These are phyloP conservation scores for Lanius ludovicianus DNA, from an alignment of 2,113 vertebrate genomes.

Conservation along the genomic window DNA sequence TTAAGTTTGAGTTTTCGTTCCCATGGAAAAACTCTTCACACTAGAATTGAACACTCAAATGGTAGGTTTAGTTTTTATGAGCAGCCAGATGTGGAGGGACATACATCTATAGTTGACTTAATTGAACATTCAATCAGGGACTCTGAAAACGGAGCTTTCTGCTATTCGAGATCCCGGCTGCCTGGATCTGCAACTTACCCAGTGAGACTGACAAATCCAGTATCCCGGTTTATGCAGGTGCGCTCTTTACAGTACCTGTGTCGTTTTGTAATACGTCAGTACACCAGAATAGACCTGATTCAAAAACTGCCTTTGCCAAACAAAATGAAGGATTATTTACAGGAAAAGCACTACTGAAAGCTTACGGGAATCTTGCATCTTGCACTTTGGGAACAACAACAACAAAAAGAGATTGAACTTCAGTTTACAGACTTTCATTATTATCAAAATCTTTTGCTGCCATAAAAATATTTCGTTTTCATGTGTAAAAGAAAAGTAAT, in stretches of 20 bases:
- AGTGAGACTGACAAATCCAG: constrained; percentile 93
- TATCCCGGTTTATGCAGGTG: constrained; percentile 99
- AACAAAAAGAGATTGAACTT: constrained; percentile 79
- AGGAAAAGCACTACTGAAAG: constrained; percentile 99
- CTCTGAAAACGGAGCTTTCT: constrained; percentile 98
- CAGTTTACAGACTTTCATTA: constrained; percentile 89
- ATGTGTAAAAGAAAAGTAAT: constrained; percentile 67
- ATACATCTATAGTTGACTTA: constrained; percentile 95
- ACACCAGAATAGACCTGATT: constrained; percentile 97
- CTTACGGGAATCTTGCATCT: constrained; percentile 82
- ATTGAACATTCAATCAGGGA: constrained; percentile 97
- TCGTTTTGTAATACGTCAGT: constrained; percentile 97
- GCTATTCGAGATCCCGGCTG: constrained; percentile 95
- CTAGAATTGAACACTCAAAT: constrained; percentile 96
- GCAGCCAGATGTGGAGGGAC: constrained; percentile 96
- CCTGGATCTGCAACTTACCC: constrained; percentile 96
- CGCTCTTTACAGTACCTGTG: constrained; percentile 98
- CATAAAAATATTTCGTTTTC: constrained; percentile 78
- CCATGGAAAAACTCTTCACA: constrained; percentile 96
- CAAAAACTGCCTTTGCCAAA: constrained; percentile 99
- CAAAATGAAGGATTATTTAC: constrained; percentile 99
- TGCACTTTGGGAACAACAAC: constrained; percentile 92
- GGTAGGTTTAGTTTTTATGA: constrained; percentile 99
- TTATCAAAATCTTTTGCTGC: constrained; percentile 81
- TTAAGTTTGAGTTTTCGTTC: constrained; percentile 98